Evolutionary conservation across 2,888 invertebrate genomes (phyloP).

Genomic region (Disparrhopalites patrizii): DNA sequence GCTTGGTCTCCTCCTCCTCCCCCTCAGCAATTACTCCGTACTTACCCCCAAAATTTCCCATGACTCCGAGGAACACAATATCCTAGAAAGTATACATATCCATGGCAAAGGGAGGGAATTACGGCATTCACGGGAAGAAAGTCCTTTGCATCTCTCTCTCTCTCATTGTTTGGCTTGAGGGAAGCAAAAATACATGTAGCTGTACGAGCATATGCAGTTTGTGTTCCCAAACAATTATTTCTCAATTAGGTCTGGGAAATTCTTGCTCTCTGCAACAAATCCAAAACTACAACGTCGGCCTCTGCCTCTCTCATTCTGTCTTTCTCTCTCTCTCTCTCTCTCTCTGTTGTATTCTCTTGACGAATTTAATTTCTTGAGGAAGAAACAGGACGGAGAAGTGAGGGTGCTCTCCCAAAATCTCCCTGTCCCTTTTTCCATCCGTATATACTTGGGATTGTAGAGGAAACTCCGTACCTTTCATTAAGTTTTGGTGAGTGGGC

Average conservation of each 20-base stretch:
- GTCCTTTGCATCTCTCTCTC: too few species aligned
- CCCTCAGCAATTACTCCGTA: too few species aligned
- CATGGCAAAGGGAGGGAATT: too few species aligned
- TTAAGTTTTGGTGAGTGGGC: slow-evolving; percentile 2
- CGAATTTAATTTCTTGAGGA: slow-evolving; percentile 16
- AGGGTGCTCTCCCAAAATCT: too few species aligned
- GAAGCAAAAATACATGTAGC: slow-evolving; percentile 9
- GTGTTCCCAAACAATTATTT: slow-evolving; percentile 33
- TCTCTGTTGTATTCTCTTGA: neutral
- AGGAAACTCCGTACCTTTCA: neutral
- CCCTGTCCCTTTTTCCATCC: neutral
- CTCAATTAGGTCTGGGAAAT: slow-evolving; percentile 35
- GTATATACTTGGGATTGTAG: neutral
- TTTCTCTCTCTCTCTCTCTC: neutral
- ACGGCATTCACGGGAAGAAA: too few species aligned
- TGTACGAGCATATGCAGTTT: slow-evolving; percentile 1
- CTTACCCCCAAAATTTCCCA: too few species aligned
- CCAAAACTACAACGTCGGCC: too few species aligned
- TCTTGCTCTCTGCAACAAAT: too few species aligned
- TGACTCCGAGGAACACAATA: too few species aligned
- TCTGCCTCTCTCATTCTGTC: neutral
- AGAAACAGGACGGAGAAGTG: slow-evolving; percentile 11
- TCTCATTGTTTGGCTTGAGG: slow-evolving; percentile 1
- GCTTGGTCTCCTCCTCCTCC: too few species aligned
- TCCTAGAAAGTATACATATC: too few species aligned